phyloP scores from a whole-genome alignment of 2,797 vertebrate species.

The Acridotheres tristis region DNA sequence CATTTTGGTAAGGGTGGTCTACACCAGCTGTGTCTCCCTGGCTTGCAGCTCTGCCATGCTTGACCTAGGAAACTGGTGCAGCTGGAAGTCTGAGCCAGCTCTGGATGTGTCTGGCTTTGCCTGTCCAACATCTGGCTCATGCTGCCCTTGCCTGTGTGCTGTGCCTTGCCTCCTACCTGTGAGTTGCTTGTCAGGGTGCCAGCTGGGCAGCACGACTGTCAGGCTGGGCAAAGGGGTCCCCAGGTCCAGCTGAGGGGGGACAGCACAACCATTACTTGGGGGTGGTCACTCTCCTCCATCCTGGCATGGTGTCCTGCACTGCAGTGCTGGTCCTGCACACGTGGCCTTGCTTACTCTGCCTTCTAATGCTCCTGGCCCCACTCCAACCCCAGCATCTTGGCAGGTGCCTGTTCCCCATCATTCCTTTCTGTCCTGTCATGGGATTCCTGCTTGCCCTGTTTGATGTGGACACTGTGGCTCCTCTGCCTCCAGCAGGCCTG shows the following conservation, averaged over 20 bases:
- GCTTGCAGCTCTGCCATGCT: not conserved
- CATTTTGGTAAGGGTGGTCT: slow-evolving; percentile 81
- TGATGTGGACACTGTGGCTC: not conserved
- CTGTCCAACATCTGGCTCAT: fast-evolving
- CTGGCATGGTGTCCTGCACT: fast-evolving
- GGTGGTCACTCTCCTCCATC: not conserved
- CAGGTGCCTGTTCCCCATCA: not conserved
- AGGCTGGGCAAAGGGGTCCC: not conserved
- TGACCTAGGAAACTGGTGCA: not conserved
- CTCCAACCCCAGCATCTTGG: not conserved
- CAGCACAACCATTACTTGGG: not conserved
- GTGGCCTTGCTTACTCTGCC: not conserved
- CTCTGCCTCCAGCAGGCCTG: not conserved
- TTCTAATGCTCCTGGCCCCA: not conserved
- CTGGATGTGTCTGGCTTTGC: not conserved
- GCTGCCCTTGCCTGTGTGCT: not conserved
- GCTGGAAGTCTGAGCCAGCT: not conserved
- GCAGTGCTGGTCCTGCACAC: fast-evolving
- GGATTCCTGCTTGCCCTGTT: not conserved
- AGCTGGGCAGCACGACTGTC: not conserved
- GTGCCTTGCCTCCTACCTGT: not conserved
- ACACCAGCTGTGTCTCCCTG: not conserved
- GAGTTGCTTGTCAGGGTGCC: not conserved
- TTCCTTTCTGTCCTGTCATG: not conserved
- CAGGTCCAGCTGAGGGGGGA: not conserved